phyloP scores from a whole-genome alignment of 2,888 invertebrate species.

The Campoplex capitator region DNA sequence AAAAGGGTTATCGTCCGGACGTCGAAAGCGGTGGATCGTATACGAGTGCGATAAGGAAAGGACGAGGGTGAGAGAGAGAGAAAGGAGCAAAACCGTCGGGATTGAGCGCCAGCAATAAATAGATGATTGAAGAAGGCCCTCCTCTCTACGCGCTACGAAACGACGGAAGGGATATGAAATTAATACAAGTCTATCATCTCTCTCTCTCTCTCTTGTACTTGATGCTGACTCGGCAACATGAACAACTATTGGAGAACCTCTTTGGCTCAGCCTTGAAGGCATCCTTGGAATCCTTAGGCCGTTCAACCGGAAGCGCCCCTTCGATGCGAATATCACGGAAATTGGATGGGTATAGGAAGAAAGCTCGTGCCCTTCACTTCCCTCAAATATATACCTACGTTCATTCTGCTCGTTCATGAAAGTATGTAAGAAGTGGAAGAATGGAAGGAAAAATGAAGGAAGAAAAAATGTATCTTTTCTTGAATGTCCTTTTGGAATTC shows the following conservation, averaged over 20 bases:
- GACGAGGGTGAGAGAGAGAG: constrained; percentile 1
- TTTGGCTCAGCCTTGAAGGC: constrained; percentile 75
- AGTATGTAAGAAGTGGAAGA: neutral
- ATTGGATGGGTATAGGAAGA: constrained; percentile 78
- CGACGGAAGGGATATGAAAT: constrained; percentile 83
- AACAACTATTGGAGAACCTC: constrained; percentile 68
- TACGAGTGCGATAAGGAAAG: constrained; percentile 9
- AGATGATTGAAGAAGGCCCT: constrained; percentile 81
- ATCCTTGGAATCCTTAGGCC: constrained; percentile 82
- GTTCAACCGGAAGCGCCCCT: constrained; percentile 81
- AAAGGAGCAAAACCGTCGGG: constrained; percentile 68
- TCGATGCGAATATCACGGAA: constrained; percentile 83
- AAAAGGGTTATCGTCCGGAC: constrained; percentile 45
- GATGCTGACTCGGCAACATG: constrained; percentile 60
- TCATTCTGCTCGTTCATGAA: neutral
- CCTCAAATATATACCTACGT: neutral
- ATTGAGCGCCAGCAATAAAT: constrained; percentile 84
- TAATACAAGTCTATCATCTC: constrained; percentile 82
- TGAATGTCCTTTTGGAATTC: constrained; percentile 1
- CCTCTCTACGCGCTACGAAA: constrained; percentile 73
- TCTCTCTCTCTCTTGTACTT: constrained; percentile 67
- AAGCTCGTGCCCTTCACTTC: constrained; percentile 48
- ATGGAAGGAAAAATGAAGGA: neutral
- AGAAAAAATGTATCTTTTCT: neutral
- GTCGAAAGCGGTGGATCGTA: constrained; percentile 26